Percentiles rank a stretch among this genome's conserved stretches.
These are phyloP conservation scores for Limnephilus auricula DNA, from an alignment of 2,888 invertebrate genomes.

Conservation along the genomic window DNA sequence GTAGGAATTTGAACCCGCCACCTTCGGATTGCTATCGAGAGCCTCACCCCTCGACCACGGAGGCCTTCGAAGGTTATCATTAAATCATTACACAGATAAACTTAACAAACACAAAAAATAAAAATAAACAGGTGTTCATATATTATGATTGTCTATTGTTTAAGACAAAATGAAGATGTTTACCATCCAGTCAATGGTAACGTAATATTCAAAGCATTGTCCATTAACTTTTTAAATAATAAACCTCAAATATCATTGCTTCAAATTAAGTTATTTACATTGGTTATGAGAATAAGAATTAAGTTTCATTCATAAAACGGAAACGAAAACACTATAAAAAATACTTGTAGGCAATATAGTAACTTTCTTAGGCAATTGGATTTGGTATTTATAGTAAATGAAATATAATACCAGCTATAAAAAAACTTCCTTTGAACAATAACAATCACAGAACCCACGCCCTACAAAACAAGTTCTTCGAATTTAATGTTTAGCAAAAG, in stretches of 20 bases:
- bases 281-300: background rate
- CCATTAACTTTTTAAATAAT: background rate
- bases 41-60: too few species aligned
- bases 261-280: background rate
- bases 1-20: too few species aligned
- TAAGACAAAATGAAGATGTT: slow-evolving; percentile 50
- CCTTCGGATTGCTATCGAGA: too few species aligned
- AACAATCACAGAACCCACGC: background rate
- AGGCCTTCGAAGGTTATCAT: background rate
- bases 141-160: slow-evolving; percentile 18
- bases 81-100: background rate
- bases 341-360: background rate
- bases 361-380: background rate
- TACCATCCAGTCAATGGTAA: background rate
- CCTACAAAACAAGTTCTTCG: background rate
- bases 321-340: background rate
- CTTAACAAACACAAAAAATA: background rate
- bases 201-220: background rate
- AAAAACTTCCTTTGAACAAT: background rate
- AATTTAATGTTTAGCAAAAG: background rate
- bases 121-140: background rate
- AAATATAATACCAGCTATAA: background rate
- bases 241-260: background rate
- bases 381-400: background rate
- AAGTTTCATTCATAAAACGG: background rate